These are phyloP conservation scores for Chondrosia reniformis DNA, from an alignment of 37 sponge, comb jelly and placozoan species.

Conservation along the genomic window DNA sequence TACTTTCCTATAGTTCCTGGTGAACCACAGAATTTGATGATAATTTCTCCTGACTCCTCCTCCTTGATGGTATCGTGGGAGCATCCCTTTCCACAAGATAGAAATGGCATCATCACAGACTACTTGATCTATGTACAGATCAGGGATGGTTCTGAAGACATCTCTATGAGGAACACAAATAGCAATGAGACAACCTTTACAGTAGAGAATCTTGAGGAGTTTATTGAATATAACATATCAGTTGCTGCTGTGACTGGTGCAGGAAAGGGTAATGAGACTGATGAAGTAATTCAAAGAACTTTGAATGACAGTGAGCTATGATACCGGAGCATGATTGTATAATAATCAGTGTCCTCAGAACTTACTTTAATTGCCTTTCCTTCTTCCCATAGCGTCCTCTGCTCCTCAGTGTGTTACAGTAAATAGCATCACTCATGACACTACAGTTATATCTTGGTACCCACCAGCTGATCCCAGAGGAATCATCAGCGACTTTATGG, in stretches of 20 bases:
- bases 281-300: not conserved
- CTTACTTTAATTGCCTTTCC: too few species aligned
- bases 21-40: not conserved
- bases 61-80: slow-evolving; percentile 25
- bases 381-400: slow-evolving; percentile 40
- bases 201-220: not conserved
- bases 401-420: slow-evolving; percentile 24
- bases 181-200: not conserved
- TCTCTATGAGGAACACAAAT: not conserved
- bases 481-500: slow-evolving; percentile 42
- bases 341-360: not conserved
- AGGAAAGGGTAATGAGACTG: not conserved
- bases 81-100: slow-evolving; percentile 11
- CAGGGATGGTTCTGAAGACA: not conserved
- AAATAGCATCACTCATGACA: not conserved
- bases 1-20: slow-evolving; percentile 27
- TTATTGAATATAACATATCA: not conserved
- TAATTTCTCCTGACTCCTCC: slow-evolving; percentile 4
- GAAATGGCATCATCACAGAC: slow-evolving; percentile 24
- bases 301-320: slow-evolving; percentile 38
- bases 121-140: slow-evolving; percentile 2
- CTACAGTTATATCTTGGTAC: slow-evolving; percentile 29
- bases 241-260: not conserved
- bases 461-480: slow-evolving; percentile 51
- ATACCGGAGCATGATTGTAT: too few species aligned